Conservation (phyloP, 2,888 invertebrate species). For the Cerceris ruficornis region DNA sequence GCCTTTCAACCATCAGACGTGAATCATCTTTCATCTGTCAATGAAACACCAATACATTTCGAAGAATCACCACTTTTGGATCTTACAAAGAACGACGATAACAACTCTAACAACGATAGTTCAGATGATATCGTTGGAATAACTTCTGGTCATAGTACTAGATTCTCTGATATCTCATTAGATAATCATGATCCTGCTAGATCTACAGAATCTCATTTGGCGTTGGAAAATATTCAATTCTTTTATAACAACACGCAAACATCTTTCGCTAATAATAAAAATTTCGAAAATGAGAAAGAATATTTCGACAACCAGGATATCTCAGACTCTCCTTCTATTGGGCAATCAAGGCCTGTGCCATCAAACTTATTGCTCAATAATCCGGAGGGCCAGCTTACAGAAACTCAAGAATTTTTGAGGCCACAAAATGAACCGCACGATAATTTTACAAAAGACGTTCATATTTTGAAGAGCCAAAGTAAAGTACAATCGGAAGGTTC, state of each 20-base stretch:
- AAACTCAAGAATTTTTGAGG: constrained; percentile 13
- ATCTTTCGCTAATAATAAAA: neutral
- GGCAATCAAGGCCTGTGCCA: neutral
- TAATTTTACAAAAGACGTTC: neutral
- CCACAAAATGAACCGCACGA: neutral
- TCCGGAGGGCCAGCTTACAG: neutral
- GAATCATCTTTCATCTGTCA: neutral
- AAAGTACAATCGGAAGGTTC: constrained; percentile 1
- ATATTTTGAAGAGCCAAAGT: neutral
- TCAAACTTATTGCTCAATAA: neutral
- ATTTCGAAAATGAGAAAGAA: neutral
- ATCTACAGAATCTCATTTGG: neutral
- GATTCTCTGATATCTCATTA: neutral
- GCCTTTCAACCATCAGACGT: neutral
- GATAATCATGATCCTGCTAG: neutral
- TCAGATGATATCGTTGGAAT: neutral
- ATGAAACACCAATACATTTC: constrained; percentile 87
- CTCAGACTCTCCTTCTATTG: too few species aligned
- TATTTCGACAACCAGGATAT: too few species aligned
- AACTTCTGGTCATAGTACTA: constrained; percentile 10
- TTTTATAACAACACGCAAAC: neutral
- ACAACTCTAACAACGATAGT: constrained; percentile 4
- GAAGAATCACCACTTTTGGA: constrained; percentile 88
- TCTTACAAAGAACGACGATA: constrained; percentile 78
- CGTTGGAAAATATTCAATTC: neutral